Conservation (phyloP, 1,140 invertebrate genomes). For the Zaprionus gabonicus region DNA sequence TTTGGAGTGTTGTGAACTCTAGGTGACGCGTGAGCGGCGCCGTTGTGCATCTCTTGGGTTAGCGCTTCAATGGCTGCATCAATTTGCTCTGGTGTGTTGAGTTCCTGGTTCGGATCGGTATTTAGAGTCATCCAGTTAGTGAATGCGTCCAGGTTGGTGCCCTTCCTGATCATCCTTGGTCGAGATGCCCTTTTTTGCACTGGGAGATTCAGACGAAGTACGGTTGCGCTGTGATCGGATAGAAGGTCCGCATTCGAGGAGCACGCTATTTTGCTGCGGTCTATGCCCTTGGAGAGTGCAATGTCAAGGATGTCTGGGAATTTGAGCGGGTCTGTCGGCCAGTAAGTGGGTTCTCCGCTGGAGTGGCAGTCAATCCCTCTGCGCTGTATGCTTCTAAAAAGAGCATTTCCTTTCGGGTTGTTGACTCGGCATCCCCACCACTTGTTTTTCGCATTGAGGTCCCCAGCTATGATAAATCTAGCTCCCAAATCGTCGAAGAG, state of each 20-base stretch:
- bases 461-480: not conserved
- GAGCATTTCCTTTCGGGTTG: conserved; percentile 3
- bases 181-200: no score
- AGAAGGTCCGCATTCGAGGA: not conserved
- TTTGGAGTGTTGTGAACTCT: not conserved
- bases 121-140: no score
- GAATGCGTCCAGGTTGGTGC: not conserved
- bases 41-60: conserved; percentile 5
- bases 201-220: not conserved
- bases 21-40: not conserved
- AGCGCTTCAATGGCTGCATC: not conserved
- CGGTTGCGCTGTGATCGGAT: not conserved
- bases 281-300: not conserved
- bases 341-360: not conserved
- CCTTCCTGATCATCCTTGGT: not conserved
- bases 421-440: not conserved
- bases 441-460: not conserved
- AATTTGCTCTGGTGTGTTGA: not conserved
- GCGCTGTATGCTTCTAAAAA: not conserved
- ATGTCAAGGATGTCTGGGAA: not conserved
- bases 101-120: not conserved
- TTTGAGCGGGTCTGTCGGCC: not conserved
- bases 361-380: not conserved
- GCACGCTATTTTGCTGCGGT: not conserved
- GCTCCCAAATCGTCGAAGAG: no score